A percentile compares a stretch with the other conserved stretches of the same genome.
Conservation (phyloP, 2,797 vertebrate species). For the Falco cherrug region DNA sequence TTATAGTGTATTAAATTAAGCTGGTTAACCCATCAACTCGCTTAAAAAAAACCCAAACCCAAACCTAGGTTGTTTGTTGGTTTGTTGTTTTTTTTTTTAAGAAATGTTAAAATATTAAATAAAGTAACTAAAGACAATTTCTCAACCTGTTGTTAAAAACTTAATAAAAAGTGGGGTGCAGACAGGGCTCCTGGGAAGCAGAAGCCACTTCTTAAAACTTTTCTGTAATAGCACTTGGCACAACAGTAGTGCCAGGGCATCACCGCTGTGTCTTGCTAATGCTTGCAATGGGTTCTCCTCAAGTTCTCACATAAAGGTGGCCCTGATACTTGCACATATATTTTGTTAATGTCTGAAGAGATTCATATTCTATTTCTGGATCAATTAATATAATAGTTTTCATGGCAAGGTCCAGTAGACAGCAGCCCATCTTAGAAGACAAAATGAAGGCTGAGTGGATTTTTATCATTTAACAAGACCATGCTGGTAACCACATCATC, state of each 20-base stretch:
- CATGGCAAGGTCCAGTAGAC: not conserved
- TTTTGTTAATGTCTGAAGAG: not conserved
- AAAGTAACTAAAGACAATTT: not conserved
- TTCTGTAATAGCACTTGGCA: not conserved
- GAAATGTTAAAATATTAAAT: not conserved
- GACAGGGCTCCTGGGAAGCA: not conserved
- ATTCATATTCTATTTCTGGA: not conserved
- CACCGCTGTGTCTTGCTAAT: not conserved
- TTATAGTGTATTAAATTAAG: not conserved
- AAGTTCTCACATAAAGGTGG: not conserved
- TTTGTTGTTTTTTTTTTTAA: not conserved
- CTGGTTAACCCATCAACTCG: not conserved
- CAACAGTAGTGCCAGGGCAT: not conserved
- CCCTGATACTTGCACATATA: not conserved
- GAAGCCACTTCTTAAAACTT: not conserved
- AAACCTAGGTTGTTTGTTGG: no score
- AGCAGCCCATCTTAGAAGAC: not conserved
- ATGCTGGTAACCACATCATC: not conserved
- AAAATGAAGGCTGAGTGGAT: not conserved
- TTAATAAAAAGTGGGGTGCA: not conserved
- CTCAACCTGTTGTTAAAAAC: not conserved
- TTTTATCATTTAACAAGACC: conserved; percentile 12
- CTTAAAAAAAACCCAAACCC: not conserved
- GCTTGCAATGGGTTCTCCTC: not conserved
- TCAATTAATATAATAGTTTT: not conserved